Evolutionary conservation across 2,113 vertebrate genomes (phyloP).

Genomic region (Sturnus vulgaris): DNA sequence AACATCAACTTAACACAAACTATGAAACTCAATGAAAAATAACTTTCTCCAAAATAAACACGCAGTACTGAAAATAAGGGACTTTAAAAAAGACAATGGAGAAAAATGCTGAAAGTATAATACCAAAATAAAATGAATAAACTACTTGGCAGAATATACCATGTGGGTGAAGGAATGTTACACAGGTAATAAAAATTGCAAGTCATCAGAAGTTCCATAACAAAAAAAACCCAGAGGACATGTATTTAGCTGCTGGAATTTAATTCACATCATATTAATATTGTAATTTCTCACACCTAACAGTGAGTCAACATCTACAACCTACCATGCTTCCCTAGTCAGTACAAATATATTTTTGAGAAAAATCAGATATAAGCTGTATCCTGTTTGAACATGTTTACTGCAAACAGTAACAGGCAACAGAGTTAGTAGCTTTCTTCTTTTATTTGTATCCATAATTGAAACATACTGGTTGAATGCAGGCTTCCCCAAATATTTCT

Average conservation of each 20-base stretch:
- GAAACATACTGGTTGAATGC: neutral
- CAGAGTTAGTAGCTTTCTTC: neutral
- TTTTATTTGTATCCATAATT: neutral
- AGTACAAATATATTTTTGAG: neutral
- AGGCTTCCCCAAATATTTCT: neutral
- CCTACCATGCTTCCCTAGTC: neutral
- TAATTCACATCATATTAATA: neutral
- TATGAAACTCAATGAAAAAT: slow-evolving; percentile 27
- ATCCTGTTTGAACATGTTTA: neutral
- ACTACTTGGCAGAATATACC: neutral
- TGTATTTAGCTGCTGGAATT: neutral
- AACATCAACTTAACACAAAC: slow-evolving; percentile 53
- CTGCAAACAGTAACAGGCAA: neutral
- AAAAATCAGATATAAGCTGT: fast-evolving
- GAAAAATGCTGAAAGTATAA: neutral
- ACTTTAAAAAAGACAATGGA: slow-evolving; percentile 41
- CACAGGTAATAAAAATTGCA: neutral
- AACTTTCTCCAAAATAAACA: slow-evolving; percentile 49
- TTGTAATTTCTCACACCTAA: neutral
- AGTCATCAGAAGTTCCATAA: neutral
- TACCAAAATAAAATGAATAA: neutral
- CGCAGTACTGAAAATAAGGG: neutral
- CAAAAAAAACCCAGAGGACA: neutral
- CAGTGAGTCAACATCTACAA: neutral
- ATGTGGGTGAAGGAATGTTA: neutral